A percentile compares a stretch with the other conserved stretches of the same genome.
Evolutionary conservation across 2,113 vertebrate species (phyloP).

Genomic region (cat (Felis catus)): F.catus_Fca126_mat1.0 CM031412.1:54149001-54149500

Average conservation of each 20-base stretch:
- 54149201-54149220: constrained; percentile 12
- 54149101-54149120: not conserved
- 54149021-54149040: not conserved
- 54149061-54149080: not conserved
- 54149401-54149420: constrained; percentile 75
- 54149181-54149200: not conserved
- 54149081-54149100: not conserved
- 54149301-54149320: constrained; percentile 62
- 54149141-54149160: not conserved
- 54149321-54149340: constrained; percentile 14
- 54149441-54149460: constrained; percentile 55
- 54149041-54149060: not conserved
- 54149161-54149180: constrained; percentile 11
- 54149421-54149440: constrained; percentile 67
- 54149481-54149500: constrained; percentile 71
- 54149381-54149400: constrained; percentile 42
- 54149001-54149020: not conserved
- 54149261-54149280: constrained; percentile 56
- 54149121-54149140: not conserved
- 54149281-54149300: constrained; percentile 61
- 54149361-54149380: constrained; percentile 69
- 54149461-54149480: constrained; percentile 76
- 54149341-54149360: not conserved
- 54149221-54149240: constrained; percentile 8
- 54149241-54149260: constrained; percentile 26